Conservation (phyloP, 2,113 vertebrate genomes). For the Bambusicola thoracicus region DNA sequence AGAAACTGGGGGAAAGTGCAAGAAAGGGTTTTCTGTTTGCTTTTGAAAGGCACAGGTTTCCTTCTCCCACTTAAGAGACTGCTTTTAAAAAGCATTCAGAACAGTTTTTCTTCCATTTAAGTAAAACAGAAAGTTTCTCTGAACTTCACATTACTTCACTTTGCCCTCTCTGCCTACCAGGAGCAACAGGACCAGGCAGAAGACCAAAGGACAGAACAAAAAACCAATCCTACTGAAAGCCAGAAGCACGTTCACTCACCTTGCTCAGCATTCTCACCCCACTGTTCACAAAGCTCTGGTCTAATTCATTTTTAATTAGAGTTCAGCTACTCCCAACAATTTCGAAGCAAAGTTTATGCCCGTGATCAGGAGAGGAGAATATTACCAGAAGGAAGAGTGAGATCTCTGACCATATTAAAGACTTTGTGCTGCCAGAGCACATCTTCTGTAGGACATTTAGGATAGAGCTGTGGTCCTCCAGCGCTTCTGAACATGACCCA, state of each 20-base stretch:
- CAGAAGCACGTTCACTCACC: background rate
- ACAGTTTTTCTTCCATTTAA: background rate
- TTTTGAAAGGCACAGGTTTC: background rate
- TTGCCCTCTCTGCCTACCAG: background rate
- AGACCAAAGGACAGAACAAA: background rate
- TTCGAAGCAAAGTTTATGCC: accelerated
- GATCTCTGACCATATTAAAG: background rate
- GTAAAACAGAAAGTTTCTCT: background rate
- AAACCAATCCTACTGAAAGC: background rate
- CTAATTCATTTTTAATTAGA: background rate
- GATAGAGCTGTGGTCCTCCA: background rate
- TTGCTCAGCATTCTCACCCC: background rate
- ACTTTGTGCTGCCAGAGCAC: background rate
- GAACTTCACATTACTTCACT: background rate
- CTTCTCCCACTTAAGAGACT: background rate
- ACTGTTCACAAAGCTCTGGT: background rate
- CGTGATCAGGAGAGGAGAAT: accelerated
- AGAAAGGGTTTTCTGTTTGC: background rate
- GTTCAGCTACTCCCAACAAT: background rate
- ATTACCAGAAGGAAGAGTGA: background rate
- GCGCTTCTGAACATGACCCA: background rate
- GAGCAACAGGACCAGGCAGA: background rate
- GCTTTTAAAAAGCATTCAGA: background rate
- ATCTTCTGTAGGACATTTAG: background rate
- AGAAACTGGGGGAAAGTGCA: background rate